These are phyloP conservation scores for Otocyon megalotis DNA, from an alignment of 2,113 vertebrate genomes.

Conservation along the genomic window DNA sequence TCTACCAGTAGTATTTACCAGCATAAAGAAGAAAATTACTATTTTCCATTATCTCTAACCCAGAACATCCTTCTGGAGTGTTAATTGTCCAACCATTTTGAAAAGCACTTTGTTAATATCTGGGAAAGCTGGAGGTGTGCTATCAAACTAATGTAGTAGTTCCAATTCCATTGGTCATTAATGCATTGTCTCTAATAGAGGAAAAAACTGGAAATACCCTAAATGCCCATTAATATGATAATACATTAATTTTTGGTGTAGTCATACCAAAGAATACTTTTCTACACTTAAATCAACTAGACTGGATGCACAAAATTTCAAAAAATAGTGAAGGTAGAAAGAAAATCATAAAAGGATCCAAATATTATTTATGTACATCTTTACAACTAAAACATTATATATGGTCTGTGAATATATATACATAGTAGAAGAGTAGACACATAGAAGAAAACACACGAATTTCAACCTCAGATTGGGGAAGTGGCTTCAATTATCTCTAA, in stretches of 20 bases:
- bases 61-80: accelerated
- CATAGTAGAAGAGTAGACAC: background rate
- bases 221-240: background rate
- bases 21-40: background rate
- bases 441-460: background rate
- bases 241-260: background rate
- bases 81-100: background rate
- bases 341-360: background rate
- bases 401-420: background rate
- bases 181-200: background rate
- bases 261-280: background rate
- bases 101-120: background rate
- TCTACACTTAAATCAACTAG: background rate
- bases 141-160: accelerated
- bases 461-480: background rate
- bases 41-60: background rate
- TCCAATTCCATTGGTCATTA: accelerated
- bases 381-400: background rate
- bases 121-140: background rate
- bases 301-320: background rate
- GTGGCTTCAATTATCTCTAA: background rate
- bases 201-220: background rate
- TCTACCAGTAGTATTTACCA: background rate
- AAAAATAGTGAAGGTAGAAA: background rate
- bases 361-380: background rate